Evolutionary conservation across 2,797 vertebrate species (phyloP).

Genomic region (Rhadinocentrus ornatus): DNA sequence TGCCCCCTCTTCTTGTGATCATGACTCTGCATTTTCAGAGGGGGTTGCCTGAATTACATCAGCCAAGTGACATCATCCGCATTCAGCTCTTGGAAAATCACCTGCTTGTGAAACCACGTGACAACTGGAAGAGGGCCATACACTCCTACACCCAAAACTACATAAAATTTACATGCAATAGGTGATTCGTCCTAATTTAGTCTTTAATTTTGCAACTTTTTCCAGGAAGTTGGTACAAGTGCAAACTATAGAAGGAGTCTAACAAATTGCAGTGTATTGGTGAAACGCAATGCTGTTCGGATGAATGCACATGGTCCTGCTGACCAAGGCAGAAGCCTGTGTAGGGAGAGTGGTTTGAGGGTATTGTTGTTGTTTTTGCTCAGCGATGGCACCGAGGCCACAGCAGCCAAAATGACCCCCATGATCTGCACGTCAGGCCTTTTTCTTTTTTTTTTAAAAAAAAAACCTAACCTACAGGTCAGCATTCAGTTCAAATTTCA

Average conservation of each 20-base stretch:
- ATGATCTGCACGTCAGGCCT: conserved; percentile 70
- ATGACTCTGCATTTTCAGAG: conserved; percentile 62
- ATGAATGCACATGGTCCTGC: conserved; percentile 79
- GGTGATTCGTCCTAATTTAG: neutral
- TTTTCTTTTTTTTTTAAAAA: conserved; percentile 43
- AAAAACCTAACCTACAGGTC: conserved; percentile 49
- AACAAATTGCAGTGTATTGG: conserved; percentile 48
- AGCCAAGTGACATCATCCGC: conserved; percentile 57
- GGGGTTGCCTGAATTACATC: conserved; percentile 66
- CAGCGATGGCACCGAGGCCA: conserved; percentile 74
- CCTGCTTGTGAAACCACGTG: conserved; percentile 28
- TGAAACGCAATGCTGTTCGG: conserved; percentile 66
- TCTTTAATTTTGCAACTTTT: neutral
- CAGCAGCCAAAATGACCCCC: conserved; percentile 75
- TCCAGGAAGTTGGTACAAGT: conserved; percentile 46
- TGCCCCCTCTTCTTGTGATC: conserved; percentile 41
- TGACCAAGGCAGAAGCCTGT: conserved; percentile 76
- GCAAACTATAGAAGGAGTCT: conserved; percentile 25
- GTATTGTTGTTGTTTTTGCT: conserved; percentile 78
- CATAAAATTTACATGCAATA: neutral
- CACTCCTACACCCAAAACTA: neutral
- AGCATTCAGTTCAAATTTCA: conserved; percentile 41
- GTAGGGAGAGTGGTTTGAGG: conserved; percentile 65
- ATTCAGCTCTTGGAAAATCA: conserved; percentile 51
- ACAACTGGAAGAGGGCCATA: conserved; percentile 37